Evolutionary conservation across 2,888 invertebrate genomes (phyloP), one percentile per base, ranked within the genome.

Genomic region (Himalopsyche tibetana): DNA sequence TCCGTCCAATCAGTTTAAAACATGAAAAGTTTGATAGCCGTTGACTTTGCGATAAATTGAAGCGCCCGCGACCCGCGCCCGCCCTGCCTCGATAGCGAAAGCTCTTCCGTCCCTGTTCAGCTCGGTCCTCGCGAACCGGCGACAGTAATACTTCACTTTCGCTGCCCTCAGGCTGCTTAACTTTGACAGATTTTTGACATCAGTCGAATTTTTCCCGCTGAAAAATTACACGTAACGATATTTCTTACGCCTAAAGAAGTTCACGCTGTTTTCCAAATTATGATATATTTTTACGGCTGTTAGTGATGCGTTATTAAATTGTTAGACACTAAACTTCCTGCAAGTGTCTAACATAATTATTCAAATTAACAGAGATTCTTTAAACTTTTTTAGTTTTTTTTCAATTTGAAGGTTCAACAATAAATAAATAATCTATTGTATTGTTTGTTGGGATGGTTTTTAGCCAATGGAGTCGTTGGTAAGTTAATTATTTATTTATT

Each of bases 11-110:
- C 15, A 51, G 51, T 51, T 51, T 51, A 4, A 15, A 51, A 4
- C 74, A 74, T 36, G 74, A 38, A 74, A 74, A 74, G 74, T 74
- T 74, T 74, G 74, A 74, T 74, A 74, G 74, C 36, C 74, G 74
- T 36, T 36, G 74, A 36, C 74, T 69, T n/a, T 74, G 74, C 74
- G 74, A 74, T 74, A 74, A 74, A 74, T 28, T 36, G 38, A 36
- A n/a, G 74, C 74, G 74, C 74, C 74, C 74, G 28, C 74, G 74
- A 63, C 63, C 63, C 63, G 19, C 63, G 63, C 63, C 63, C 63
- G 28, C 28, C 19, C 38, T 38, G 74, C 28, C 19, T 19, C 28
- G 63, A 63, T 28, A 28, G 38, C 28, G 74, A 74, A 74, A 74
- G 28, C 74, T 6, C 36, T 38, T 74, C 74, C 74, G 74, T 38